These are phyloP conservation scores for Semnornis frantzii DNA, from an alignment of 2,113 vertebrate species.

Conservation along the genomic window DNA sequence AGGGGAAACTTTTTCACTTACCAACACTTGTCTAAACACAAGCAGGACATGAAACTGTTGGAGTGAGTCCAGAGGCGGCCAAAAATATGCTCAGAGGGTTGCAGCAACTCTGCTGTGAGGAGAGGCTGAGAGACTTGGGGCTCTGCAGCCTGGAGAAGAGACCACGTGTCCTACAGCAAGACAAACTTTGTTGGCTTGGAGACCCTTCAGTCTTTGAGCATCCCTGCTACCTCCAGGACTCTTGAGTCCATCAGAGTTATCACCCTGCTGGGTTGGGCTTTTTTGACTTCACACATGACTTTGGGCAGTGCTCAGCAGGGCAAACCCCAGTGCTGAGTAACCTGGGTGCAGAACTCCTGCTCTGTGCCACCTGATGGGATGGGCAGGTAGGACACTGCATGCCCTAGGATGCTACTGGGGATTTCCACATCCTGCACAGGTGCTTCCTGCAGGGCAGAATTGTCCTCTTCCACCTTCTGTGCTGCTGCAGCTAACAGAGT, in stretches of 20 bases:
- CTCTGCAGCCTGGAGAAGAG: too few relatives aligned
- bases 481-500: background rate
- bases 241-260: rapidly evolving
- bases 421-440: background rate
- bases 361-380: background rate
- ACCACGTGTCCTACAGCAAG: rapidly evolving
- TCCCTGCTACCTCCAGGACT: background rate
- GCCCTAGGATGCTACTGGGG: rapidly evolving
- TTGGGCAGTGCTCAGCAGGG: background rate
- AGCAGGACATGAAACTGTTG: too few relatives aligned
- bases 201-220: background rate
- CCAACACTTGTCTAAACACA: too few relatives aligned
- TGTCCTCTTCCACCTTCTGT: background rate
- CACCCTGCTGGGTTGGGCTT: background rate
- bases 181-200: background rate
- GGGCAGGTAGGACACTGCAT: background rate
- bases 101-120: too few relatives aligned
- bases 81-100: too few relatives aligned
- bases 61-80: too few relatives aligned
- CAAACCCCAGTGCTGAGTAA: background rate
- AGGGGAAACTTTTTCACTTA: too few relatives aligned
- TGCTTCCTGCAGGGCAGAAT: background rate
- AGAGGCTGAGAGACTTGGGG: too few relatives aligned
- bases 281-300: background rate
- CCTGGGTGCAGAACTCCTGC: background rate